These are phyloP conservation scores for Cryptotis parvus DNA, from an alignment of 2,113 vertebrate genomes.

Conservation along the genomic window DNA sequence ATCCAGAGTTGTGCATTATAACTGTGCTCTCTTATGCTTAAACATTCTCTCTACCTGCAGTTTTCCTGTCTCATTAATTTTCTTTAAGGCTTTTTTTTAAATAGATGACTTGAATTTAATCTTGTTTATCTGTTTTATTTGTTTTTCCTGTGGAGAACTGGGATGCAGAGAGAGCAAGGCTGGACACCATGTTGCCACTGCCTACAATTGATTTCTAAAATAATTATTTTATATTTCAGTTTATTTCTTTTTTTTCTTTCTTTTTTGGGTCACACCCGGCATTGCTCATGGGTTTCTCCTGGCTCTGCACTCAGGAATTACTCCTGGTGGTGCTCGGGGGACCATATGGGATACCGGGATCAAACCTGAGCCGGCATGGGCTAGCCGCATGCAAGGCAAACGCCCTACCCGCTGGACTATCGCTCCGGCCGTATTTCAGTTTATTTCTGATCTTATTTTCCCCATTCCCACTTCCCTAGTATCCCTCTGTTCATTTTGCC, in stretches of 20 bases:
- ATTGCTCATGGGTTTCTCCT: no score
- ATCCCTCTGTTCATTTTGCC: neutral
- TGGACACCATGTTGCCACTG: neutral
- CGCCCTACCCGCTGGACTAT: no score
- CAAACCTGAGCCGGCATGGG: no score
- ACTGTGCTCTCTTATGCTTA: constrained; percentile 23
- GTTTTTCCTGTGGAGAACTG: neutral
- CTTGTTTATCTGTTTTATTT: neutral
- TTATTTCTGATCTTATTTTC: constrained; percentile 45
- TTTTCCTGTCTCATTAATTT: constrained; percentile 9
- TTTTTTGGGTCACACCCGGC: no score
- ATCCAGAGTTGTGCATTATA: neutral
- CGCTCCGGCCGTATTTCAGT: no score
- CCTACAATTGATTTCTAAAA: constrained; percentile 49
- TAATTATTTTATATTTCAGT: constrained; percentile 40
- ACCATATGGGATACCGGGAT: no score
- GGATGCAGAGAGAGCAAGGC: no score
- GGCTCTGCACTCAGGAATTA: no score
- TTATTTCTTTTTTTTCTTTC: constrained; percentile 52
- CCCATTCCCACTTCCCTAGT: neutral
- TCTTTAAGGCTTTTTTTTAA: neutral
- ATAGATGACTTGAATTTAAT: neutral
- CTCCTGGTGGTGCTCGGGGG: no score
- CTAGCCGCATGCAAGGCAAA: no score
- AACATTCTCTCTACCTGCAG: neutral